Evolutionary conservation across 2,888 invertebrate species (phyloP).

Genomic region (Stenichneumon culpator): DNA sequence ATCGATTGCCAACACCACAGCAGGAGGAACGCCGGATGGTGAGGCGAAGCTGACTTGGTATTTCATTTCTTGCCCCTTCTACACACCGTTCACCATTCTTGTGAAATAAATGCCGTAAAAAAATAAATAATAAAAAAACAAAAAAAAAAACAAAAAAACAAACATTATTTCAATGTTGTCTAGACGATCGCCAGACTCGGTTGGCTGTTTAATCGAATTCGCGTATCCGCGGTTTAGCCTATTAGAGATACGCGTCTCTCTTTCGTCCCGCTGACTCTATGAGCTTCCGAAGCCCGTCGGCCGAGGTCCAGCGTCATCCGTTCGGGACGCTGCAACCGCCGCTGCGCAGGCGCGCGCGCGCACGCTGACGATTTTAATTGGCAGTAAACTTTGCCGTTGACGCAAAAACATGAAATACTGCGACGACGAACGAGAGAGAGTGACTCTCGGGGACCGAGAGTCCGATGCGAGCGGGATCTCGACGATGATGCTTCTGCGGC

Average conservation of each 20-base stretch:
- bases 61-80: slow-evolving; percentile 1
- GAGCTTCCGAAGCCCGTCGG: slow-evolving; percentile 16
- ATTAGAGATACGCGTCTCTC: slow-evolving; percentile 47
- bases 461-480: slow-evolving; percentile 9
- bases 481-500: not conserved
- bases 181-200: slow-evolving; percentile 50
- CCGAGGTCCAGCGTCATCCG: slow-evolving; percentile 50
- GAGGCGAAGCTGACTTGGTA: not conserved
- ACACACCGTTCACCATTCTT: not conserved
- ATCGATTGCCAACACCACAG: slow-evolving; percentile 56
- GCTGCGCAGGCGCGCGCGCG: slow-evolving; percentile 59
- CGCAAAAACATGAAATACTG: slow-evolving; percentile 81
- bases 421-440: slow-evolving; percentile 73
- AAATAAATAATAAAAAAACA: slow-evolving; percentile 4
- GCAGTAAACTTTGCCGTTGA: slow-evolving; percentile 79
- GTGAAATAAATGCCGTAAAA: slow-evolving; percentile 1
- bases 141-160: not conserved
- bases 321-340: slow-evolving; percentile 5
- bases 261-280: slow-evolving; percentile 47
- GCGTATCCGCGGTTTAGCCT: slow-evolving; percentile 71
- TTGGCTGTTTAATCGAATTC: slow-evolving; percentile 73
- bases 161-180: slow-evolving; percentile 43
- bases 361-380: slow-evolving; percentile 80
- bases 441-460: slow-evolving; percentile 35
- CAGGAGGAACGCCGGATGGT: not conserved